Conservation (phyloP, 1,140 invertebrate species). For the Bombus pascuorum region DNA sequence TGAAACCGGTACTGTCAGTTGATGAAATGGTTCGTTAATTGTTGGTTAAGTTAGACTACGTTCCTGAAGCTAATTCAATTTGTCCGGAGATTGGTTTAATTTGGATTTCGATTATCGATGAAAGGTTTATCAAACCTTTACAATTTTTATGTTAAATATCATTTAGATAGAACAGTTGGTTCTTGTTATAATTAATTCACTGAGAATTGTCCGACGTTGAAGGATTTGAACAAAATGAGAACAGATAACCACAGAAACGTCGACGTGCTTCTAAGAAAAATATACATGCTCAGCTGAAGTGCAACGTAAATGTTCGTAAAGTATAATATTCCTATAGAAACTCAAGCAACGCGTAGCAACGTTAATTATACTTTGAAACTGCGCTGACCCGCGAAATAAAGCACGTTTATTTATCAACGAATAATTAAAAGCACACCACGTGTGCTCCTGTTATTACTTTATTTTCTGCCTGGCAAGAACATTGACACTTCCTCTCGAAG, state of each 20-base stretch:
- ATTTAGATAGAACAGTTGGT: neutral
- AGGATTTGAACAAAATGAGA: neutral
- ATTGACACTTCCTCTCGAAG: neutral
- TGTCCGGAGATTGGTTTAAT: too few species aligned
- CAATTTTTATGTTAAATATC: neutral
- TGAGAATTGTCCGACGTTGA: neutral
- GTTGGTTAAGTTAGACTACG: neutral
- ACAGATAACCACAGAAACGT: too few species aligned
- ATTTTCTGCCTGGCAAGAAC: neutral
- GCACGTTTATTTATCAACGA: conserved; percentile 14
- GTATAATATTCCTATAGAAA: neutral
- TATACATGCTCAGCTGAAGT: conserved; percentile 2
- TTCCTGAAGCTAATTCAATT: too few species aligned
- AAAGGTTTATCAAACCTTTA: neutral
- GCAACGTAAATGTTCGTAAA: conserved; percentile 53
- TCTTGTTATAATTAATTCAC: neutral
- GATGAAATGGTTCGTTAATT: neutral
- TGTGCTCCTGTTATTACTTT: too few species aligned
- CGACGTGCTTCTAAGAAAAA: neutral
- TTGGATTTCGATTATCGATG: neutral
- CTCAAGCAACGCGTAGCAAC: neutral
- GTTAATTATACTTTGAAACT: conserved; percentile 17
- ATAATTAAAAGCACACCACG: neutral
- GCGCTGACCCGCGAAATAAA: neutral
- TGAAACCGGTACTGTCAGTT: neutral